A percentile compares a stretch with the other conserved stretches of the same genome.
These are phyloP conservation scores for Trachemys scripta DNA, from an alignment of 2,113 vertebrate species.

Conservation along the genomic window DNA sequence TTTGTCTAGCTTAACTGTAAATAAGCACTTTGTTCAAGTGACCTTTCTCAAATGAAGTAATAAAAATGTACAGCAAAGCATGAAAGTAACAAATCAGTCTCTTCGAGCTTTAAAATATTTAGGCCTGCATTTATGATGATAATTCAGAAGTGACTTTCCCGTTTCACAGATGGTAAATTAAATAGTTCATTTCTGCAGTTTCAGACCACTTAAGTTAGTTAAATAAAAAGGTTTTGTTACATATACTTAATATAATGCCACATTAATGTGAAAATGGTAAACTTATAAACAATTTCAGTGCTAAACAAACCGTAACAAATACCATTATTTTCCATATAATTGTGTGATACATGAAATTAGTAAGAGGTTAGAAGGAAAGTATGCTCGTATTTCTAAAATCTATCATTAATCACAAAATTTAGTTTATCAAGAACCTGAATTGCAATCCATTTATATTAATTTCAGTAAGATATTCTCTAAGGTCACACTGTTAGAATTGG, in stretches of 20 bases:
- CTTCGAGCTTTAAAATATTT: slow-evolving; percentile 6
- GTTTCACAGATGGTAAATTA: slow-evolving; percentile 9
- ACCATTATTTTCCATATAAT: slow-evolving; percentile 7
- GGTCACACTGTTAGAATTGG: neutral
- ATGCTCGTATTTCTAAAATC: neutral
- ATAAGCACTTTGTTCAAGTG: neutral
- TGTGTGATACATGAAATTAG: neutral
- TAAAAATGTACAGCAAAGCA: neutral
- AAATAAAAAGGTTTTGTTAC: neutral
- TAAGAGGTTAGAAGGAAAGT: slow-evolving; percentile 7
- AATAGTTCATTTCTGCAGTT: neutral
- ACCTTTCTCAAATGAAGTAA: neutral
- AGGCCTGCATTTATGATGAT: neutral
- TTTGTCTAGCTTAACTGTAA: neutral
- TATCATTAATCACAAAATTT: neutral
- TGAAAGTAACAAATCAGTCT: neutral
- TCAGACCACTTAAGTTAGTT: neutral
- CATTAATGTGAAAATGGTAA: slow-evolving; percentile 2
- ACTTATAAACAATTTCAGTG: neutral
- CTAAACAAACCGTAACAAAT: neutral
- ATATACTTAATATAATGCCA: neutral
- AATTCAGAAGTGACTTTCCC: slow-evolving; percentile 11
- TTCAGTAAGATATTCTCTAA: neutral
- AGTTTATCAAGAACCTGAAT: neutral
- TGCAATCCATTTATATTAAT: neutral